Evolutionary conservation across 1,140 invertebrate species (phyloP).

Genomic region (Apis mellifera): Amel_HAv3.1 CM009940.2:7931501-7932000

Average conservation of each 20-base stretch:
- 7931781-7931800: constrained; percentile 49
- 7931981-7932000: constrained; percentile 36
- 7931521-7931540: background rate
- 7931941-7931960: constrained; percentile 41
- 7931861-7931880: constrained; percentile 12
- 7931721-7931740: constrained; percentile 71
- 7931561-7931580: constrained; percentile 63
- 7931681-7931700: constrained; percentile 72
- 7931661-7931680: constrained; percentile 72
- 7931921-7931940: background rate
- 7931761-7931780: constrained; percentile 54
- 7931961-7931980: background rate
- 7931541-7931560: constrained; percentile 59
- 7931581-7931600: constrained; percentile 67
- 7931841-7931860: constrained; percentile 13
- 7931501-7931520: constrained; percentile 1
- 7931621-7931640: constrained; percentile 12
- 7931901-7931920: background rate
- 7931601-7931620: constrained; percentile 52
- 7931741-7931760: constrained; percentile 69
- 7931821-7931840: background rate
- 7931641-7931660: constrained; percentile 56
- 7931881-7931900: constrained; percentile 5
- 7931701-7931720: constrained; percentile 64
- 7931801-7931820: constrained; percentile 46